Evolutionary conservation across 2,888 invertebrate genomes (phyloP).

Genomic region (Eretmocerus hayati): DNA sequence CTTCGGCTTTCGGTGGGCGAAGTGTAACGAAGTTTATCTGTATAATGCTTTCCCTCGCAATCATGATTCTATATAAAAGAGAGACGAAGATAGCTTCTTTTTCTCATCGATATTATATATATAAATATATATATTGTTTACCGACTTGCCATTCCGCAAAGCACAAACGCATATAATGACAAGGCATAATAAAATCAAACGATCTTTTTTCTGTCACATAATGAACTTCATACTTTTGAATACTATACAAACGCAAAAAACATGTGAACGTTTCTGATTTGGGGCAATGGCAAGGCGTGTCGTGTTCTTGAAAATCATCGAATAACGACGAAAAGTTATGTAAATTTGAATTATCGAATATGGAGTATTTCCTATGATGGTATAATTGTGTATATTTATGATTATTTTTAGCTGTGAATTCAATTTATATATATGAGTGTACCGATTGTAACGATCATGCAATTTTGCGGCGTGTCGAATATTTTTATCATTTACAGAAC

Average conservation of each 20-base stretch:
- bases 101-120: too few relatives aligned
- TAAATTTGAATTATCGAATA: constrained; percentile 45
- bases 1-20: constrained; percentile 30
- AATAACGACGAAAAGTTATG: constrained; percentile 32
- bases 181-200: constrained; percentile 12
- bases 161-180: constrained; percentile 17
- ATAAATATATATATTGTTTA: constrained; percentile 19
- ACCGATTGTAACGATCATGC: constrained; percentile 35
- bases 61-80: constrained; percentile 17
- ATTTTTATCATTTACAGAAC: constrained; percentile 36
- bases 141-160: constrained; percentile 27
- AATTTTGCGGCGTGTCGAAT: constrained; percentile 33
- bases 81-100: too few relatives aligned
- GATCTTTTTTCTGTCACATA: constrained; percentile 2
- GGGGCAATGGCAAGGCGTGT: constrained; percentile 25
- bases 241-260: neutral
- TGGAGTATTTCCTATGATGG: constrained; percentile 37
- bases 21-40: constrained; percentile 7
- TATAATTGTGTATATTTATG: constrained; percentile 46
- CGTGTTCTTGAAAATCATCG: constrained; percentile 24
- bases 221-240: neutral
- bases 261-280: constrained; percentile 21
- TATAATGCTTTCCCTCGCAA: constrained; percentile 23
- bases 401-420: constrained; percentile 39
- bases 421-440: constrained; percentile 19